Base-by-base conservation (phyloP, 2,113 vertebrate genomes). In the Pterocles orientalis region DNA sequence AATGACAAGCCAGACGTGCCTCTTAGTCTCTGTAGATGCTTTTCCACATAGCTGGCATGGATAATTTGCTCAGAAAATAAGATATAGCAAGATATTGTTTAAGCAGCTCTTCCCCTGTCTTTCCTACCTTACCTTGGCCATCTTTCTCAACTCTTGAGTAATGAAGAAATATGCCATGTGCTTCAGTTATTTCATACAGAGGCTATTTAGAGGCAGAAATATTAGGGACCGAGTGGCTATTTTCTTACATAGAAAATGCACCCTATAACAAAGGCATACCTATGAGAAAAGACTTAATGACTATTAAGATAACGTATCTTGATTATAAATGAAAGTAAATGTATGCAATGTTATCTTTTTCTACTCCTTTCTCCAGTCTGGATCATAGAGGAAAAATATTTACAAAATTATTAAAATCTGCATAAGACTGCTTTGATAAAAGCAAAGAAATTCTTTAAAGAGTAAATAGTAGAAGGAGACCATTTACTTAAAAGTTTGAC, bases 171-270 rank as follows among this genome's bases (percentile, higher is more conserved):
- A 77, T 53, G 28, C 12, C 20, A 39, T 7, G 5, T 61, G 68
- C 16, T 41, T 81, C 26, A 26, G 36, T 61, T 85, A 62, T 41
- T 79, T 76, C 24, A 66, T 23, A 28, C 12, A 73, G 56, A 48
- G 4, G 8, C 34, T 96, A 58, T 92, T 93, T 94, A 91, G 66
- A 94, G 77, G 53, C 82, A 92, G 94, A 88, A 86, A 17, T 57
- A 77, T 26, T 24, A 88, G 26, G 34, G 64, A 9, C 4, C 43
- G 36, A 85, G 62, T 23, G 68, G 61, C 23, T 81, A 36, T 62
- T 86, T 92, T 61, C 23, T 88, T 50, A 48, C 60, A 58, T 15
- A 71, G 65, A 93, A 95, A 86, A 81, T 50, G 4, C 28, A 71
- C 14, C 14, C n/a, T 26, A 12, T 7, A 25, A 75, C 10, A 16